These are phyloP conservation scores for Telmatochromis sp. DNA, from an alignment of 2,113 vertebrate genomes.

Conservation along the genomic window DNA sequence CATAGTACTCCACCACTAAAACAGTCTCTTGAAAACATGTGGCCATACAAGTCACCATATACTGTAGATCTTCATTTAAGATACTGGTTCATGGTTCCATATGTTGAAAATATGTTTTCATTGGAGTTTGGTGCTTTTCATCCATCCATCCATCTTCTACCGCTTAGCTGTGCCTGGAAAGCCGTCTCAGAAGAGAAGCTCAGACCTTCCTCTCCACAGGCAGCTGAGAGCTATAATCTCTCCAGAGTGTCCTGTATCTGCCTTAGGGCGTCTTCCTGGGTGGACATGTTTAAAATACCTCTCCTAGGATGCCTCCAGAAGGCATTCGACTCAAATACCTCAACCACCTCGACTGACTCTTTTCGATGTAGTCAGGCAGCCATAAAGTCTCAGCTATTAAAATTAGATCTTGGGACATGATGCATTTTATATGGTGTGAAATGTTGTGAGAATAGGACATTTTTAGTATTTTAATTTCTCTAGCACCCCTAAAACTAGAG, in stretches of 20 bases:
- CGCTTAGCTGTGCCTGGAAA: fast-evolving
- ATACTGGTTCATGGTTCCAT: neutral
- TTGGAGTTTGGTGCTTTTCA: neutral
- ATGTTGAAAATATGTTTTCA: neutral
- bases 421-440: neutral
- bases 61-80: neutral
- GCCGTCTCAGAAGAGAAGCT: neutral
- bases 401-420: neutral
- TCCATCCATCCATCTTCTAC: neutral
- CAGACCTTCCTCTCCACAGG: neutral
- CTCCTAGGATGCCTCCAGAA: neutral
- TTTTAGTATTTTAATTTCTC: neutral
- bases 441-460: neutral
- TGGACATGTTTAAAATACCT: neutral
- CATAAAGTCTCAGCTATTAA: neutral
- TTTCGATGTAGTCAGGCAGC: fast-evolving
- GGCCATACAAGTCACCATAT: neutral
- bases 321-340: neutral
- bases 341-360: neutral
- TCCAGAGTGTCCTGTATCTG: neutral
- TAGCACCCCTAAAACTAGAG: neutral
- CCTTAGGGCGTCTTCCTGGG: neutral
- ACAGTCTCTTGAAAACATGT: neutral
- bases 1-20: neutral
- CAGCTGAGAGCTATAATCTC: neutral